Conservation (phyloP, 2,888 invertebrate genomes). For the Agrochola circellaris region DNA sequence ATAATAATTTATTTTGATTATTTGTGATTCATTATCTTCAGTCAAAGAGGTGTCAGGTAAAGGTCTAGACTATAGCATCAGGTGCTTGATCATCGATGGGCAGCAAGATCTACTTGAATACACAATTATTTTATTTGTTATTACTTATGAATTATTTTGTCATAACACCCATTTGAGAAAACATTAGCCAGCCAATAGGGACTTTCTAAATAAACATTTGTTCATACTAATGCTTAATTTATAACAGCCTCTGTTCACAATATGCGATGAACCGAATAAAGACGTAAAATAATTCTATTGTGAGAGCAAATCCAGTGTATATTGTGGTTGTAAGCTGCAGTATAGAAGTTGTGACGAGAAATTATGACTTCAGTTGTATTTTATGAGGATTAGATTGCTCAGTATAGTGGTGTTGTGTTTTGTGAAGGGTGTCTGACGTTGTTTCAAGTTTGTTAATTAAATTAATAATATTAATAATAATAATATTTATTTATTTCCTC, state of each 20-base stretch:
- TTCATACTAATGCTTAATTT: neutral
- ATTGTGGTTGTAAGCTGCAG: neutral
- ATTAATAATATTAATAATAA: too few relatives aligned
- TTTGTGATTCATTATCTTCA: neutral
- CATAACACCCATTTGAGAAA: neutral
- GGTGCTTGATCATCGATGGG: neutral
- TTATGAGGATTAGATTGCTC: neutral
- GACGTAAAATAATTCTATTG: neutral
- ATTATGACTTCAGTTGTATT: conserved; percentile 7
- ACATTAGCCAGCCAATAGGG: too few relatives aligned
- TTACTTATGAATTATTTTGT: neutral
- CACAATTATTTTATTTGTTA: neutral
- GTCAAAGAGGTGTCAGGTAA: neutral
- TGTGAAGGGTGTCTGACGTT: neutral
- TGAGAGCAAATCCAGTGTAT: conserved; percentile 32
- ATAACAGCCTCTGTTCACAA: too few relatives aligned
- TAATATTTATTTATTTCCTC: too few relatives aligned
- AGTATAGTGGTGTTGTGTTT: neutral
- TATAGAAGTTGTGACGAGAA: neutral
- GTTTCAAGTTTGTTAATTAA: neutral
- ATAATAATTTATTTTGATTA: neutral
- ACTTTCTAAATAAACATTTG: too few relatives aligned
- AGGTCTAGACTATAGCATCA: neutral
- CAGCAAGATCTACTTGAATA: too few relatives aligned
- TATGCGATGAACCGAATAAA: too few relatives aligned